phyloP scores from a whole-genome alignment of 2,113 vertebrate species.

The Hippocampus mohnikei region DNA sequence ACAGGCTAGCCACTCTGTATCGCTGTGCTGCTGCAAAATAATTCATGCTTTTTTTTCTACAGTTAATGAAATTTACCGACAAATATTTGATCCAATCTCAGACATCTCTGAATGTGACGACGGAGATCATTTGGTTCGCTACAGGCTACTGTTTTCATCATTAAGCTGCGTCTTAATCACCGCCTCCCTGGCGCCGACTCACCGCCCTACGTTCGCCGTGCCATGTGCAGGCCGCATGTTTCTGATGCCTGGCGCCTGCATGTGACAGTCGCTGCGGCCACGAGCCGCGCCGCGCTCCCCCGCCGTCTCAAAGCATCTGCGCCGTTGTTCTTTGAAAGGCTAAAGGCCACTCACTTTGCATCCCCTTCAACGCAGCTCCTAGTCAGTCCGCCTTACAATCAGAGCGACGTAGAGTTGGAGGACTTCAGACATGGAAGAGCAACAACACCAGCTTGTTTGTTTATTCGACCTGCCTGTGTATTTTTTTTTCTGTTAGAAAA shows the following conservation, averaged over 20 bases:
- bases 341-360: slow-evolving; percentile 49
- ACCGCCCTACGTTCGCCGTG: slow-evolving; percentile 42
- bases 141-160: slow-evolving; percentile 64
- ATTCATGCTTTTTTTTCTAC: slow-evolving; percentile 52
- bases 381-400: slow-evolving; percentile 48
- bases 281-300: slow-evolving; percentile 47
- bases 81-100: slow-evolving; percentile 47
- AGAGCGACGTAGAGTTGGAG: not conserved
- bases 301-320: slow-evolving; percentile 63
- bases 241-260: slow-evolving; percentile 62
- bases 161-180: slow-evolving; percentile 56
- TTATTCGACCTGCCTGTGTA: slow-evolving; percentile 7
- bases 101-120: slow-evolving; percentile 51
- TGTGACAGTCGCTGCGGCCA: slow-evolving; percentile 66
- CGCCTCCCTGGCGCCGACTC: slow-evolving; percentile 49
- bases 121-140: slow-evolving; percentile 55
- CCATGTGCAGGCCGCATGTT: slow-evolving; percentile 59
- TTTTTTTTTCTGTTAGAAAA: not conserved
- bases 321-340: slow-evolving; percentile 66
- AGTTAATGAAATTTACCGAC: slow-evolving; percentile 46
- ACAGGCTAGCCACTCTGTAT: not conserved
- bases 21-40: not conserved
- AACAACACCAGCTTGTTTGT: slow-evolving; percentile 31
- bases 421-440: slow-evolving; percentile 21
- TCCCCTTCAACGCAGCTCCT: slow-evolving; percentile 43